These are phyloP conservation scores for Octomys mimax DNA, from an alignment of 2,797 vertebrate genomes.

Conservation along the genomic window DNA sequence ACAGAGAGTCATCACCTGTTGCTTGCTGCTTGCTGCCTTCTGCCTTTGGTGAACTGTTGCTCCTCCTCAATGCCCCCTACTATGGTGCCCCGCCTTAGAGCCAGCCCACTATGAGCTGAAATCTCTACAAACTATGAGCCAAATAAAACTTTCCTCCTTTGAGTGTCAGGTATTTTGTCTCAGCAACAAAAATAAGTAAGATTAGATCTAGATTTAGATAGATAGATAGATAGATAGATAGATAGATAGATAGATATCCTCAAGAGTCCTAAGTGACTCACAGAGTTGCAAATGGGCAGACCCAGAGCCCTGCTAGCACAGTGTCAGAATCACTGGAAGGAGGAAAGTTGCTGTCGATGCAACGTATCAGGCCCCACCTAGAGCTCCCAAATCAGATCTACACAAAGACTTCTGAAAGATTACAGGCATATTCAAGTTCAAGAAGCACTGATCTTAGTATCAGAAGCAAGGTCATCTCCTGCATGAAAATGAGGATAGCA, in stretches of 20 bases:
- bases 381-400: not conserved
- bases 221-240: not conserved
- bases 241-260: not conserved
- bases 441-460: not conserved
- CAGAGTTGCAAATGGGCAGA: not conserved
- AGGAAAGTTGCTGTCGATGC: fast-evolving
- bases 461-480: not conserved
- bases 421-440: not conserved
- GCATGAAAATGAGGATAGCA: not conserved
- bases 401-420: not conserved
- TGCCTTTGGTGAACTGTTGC: not conserved
- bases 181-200: not conserved
- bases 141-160: not conserved
- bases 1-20: not conserved
- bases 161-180: not conserved
- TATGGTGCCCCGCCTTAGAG: not conserved
- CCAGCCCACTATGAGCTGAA: not conserved
- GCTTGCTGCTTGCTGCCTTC: not conserved
- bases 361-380: not conserved
- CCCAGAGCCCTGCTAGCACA: not conserved
- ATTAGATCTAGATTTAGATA: too few relatives aligned
- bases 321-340: not conserved
- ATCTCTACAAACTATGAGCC: not conserved
- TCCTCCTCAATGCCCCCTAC: not conserved
- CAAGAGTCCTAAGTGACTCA: not conserved